These are phyloP conservation scores for Xestia xanthographa DNA, from an alignment of 2,888 invertebrate species.

Conservation along the genomic window DNA sequence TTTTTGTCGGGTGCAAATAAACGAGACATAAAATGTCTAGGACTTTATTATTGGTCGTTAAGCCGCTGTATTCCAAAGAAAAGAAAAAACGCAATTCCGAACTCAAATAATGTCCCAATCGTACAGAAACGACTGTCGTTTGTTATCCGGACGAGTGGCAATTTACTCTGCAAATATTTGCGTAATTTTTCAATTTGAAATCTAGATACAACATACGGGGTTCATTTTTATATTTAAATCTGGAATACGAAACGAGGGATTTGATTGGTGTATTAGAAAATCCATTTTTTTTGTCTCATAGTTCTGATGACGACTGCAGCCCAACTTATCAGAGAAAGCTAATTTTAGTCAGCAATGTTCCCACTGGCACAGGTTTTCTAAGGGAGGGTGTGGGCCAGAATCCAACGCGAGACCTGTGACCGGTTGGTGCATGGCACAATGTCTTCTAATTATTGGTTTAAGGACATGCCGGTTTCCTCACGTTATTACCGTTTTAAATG, in stretches of 20 bases:
- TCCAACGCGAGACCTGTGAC: not conserved
- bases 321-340: not conserved
- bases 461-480: not conserved
- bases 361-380: not conserved
- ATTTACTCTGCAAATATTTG: conserved; percentile 43
- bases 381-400: not conserved
- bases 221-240: not conserved
- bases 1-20: too few relatives aligned
- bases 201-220: not conserved
- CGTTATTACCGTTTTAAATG: not conserved
- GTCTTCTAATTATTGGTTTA: not conserved
- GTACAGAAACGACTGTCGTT: conserved; percentile 30
- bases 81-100: conserved; percentile 18
- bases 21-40: not conserved
- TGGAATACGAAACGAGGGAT: not conserved
- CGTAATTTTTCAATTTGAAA: conserved; percentile 38
- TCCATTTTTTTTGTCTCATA: not conserved
- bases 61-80: not conserved
- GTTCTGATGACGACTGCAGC: not conserved
- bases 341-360: not conserved
- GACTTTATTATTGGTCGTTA: not conserved
- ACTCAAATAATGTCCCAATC: conserved; percentile 30
- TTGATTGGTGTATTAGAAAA: not conserved
- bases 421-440: too few relatives aligned
- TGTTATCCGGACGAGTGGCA: conserved; percentile 29